phyloP scores from a whole-genome alignment of 2,113 vertebrate genomes.

The Stegostoma tigrinum region DNA sequence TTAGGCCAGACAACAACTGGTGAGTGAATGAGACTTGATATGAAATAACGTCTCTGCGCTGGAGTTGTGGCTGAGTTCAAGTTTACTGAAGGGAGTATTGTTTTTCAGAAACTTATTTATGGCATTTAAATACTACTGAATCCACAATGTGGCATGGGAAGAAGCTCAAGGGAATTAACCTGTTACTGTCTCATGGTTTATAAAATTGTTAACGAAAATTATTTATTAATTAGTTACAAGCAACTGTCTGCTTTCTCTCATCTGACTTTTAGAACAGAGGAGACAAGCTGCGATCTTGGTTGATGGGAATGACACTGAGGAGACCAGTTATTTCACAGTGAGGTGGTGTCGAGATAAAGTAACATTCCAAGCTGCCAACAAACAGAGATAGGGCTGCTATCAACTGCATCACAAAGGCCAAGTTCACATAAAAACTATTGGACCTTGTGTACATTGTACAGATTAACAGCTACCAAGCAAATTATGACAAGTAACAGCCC shows the following conservation, averaged over 20 bases:
- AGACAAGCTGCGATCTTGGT: not conserved
- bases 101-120: not conserved
- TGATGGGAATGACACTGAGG: not conserved
- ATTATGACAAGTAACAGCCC: not conserved
- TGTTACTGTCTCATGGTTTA: not conserved
- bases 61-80: not conserved
- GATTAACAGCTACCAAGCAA: not conserved
- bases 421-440: not conserved
- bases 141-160: too few species aligned
- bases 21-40: not conserved
- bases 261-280: not conserved
- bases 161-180: not conserved
- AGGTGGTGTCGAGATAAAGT: not conserved
- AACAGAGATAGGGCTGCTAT: not conserved
- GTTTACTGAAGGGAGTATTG: not conserved
- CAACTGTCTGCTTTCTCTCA: not conserved
- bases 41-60: not conserved
- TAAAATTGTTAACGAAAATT: not conserved
- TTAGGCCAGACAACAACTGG: not conserved
- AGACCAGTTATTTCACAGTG: not conserved
- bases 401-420: not conserved
- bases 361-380: not conserved
- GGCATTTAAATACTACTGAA: not conserved
- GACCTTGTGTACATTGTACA: not conserved
- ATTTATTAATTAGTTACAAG: not conserved